Evolutionary conservation across 1,140 invertebrate genomes (phyloP).

Genomic region (Sarcophaga bullata): DNA sequence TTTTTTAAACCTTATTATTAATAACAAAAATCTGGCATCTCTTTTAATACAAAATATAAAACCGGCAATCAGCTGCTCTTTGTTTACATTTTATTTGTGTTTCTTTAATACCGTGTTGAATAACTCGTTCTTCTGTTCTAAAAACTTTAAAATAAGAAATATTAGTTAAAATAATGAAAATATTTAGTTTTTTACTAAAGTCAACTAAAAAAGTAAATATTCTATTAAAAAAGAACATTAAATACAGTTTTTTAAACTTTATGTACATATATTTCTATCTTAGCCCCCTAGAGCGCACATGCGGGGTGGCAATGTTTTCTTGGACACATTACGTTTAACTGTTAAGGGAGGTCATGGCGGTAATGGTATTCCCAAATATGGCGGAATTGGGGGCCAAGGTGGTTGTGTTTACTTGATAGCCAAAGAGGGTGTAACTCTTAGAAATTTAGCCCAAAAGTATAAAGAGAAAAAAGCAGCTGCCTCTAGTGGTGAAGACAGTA

Average conservation of each 20-base stretch:
- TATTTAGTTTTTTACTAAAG: constrained; percentile 60
- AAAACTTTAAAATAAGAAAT: constrained; percentile 10
- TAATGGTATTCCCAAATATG: constrained; percentile 79
- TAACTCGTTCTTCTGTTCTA: background rate
- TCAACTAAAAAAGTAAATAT: constrained; percentile 53
- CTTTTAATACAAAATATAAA: background rate
- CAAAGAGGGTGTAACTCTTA: constrained; percentile 72
- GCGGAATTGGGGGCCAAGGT: constrained; percentile 86
- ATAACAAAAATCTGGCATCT: background rate
- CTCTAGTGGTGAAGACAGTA: constrained; percentile 76
- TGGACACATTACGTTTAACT: constrained; percentile 78
- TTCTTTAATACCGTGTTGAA: background rate
- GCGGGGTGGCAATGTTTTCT: constrained; percentile 67
- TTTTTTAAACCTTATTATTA: too few relatives aligned
- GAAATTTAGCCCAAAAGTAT: constrained; percentile 67
- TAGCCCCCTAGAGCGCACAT: constrained; percentile 58
- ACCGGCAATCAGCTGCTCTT: constrained; percentile 36
- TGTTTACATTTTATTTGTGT: constrained; percentile 39
- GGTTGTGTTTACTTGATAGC: constrained; percentile 82
- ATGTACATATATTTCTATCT: background rate
- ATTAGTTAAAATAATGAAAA: constrained; percentile 53
- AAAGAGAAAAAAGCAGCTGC: constrained; percentile 71
- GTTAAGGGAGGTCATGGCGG: constrained; percentile 82
- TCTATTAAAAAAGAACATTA: background rate
- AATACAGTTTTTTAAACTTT: background rate